Percentiles rank a stretch among this genome's conserved stretches.
Evolutionary conservation across 2,113 vertebrate genomes (phyloP).

Genomic region (Todiramphus chloris): DNA sequence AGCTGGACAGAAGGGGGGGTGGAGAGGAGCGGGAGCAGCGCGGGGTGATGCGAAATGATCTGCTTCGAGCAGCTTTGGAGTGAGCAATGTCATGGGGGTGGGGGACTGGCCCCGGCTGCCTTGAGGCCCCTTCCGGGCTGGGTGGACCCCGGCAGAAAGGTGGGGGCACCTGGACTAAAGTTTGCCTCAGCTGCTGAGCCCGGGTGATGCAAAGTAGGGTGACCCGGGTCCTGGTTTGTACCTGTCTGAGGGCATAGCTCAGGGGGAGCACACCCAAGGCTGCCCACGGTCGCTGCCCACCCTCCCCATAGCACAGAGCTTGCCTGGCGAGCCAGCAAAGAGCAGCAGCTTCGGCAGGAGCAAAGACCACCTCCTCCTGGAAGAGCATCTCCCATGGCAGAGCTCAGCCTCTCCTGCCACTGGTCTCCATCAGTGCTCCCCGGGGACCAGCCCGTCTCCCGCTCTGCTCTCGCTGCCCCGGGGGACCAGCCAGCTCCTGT

Average conservation of each 20-base stretch:
- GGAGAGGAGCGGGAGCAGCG: not conserved
- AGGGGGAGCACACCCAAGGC: not conserved
- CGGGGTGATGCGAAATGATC: not conserved
- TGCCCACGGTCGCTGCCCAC: not conserved
- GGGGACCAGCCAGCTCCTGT: rapidly evolving
- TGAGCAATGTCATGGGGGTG: not conserved
- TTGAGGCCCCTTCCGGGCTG: not conserved
- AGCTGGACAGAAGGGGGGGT: not conserved
- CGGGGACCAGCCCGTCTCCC: rapidly evolving
- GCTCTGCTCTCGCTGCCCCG: not conserved
- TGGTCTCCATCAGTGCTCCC: rapidly evolving
- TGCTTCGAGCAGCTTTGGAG: not conserved
- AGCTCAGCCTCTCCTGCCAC: not conserved
- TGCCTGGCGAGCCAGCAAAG: not conserved
- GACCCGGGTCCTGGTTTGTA: rapidly evolving
- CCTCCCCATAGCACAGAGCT: not conserved
- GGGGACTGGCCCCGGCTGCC: not conserved
- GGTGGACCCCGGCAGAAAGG: not conserved
- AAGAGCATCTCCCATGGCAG: not conserved
- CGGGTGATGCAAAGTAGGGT: not conserved
- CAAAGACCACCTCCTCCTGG: not conserved
- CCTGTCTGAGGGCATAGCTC: not conserved
- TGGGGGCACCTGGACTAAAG: not conserved
- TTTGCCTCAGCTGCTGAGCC: not conserved
- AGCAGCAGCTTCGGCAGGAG: not conserved